Evolutionary conservation across 1,140 invertebrate species (phyloP), one percentile per base, ranked within the genome.

Genomic region (Bathynomus jamesi): DNA sequence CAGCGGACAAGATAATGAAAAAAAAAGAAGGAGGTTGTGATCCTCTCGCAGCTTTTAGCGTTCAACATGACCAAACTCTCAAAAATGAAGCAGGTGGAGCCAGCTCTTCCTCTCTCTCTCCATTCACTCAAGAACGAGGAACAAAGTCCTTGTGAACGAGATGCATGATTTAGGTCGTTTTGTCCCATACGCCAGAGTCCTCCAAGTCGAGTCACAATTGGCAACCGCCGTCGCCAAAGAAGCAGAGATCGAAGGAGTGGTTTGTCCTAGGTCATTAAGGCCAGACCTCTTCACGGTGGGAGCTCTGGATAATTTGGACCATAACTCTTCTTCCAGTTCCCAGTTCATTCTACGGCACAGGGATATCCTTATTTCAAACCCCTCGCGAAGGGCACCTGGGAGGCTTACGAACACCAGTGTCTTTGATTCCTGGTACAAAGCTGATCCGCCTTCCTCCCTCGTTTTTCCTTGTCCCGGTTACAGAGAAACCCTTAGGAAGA

Each of bases 401-500:
- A 65, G 27, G 28, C n/a, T n/a, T n/a, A n/a, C n/a, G n/a, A n/a
- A n/a, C n/a, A n/a, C n/a, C n/a, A 65, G 30, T 7, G 63, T 25
- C 63, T 28, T 65, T 65, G 28, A 5, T 13, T 65, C 63, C n/a
- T 65, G n/a, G 21, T 27, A 65, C 27, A 65, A 29, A 24, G n/a
- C n/a, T 29, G 17, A 29, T 65, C 17, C 21, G 24, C 30, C 63
- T 65, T 65, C 63, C 28, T n/a, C 63, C 27, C 63, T 65, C 21
- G 63, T 65, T 65, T 65, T 65, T 65, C 3, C 30, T 65, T 65
- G 3, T 65, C 3, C 27, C 27, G 30, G 63, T 4, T 65, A 29
- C 30, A 63, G 61, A 63, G 61, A 63, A 63, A 21, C n/a, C 61
- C 61, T 24, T 63, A n/a, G n/a, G n/a, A n/a, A n/a, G n/a, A n/a